Conservation (phyloP, 2,113 vertebrate species). For the Ranitomeya variabilis region DNA sequence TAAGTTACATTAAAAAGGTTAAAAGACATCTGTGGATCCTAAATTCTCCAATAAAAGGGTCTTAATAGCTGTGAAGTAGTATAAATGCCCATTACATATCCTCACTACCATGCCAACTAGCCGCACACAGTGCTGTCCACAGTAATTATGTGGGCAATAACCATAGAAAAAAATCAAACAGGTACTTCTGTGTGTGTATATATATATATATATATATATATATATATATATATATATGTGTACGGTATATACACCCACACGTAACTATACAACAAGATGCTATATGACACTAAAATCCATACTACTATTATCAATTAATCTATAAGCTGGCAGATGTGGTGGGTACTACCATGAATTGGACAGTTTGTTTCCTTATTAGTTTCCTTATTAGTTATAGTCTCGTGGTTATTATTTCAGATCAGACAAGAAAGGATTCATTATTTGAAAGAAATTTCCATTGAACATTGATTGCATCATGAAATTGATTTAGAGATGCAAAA, state of each 20-base stretch:
- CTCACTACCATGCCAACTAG: not conserved
- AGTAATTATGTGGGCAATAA: not conserved
- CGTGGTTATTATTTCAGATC: not conserved
- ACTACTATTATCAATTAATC: too few species aligned
- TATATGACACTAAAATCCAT: not conserved
- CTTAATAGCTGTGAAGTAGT: not conserved
- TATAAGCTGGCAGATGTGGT: not conserved
- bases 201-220: too few species aligned
- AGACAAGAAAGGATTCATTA: not conserved
- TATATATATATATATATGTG: too few species aligned
- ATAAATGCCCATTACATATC: not conserved
- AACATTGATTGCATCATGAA: slow-evolving; percentile 8
- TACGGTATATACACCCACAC: not conserved
- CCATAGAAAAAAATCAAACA: not conserved
- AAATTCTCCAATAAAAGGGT: not conserved
- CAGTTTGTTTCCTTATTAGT: not conserved
- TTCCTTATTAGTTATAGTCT: not conserved
- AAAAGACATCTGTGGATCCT: not conserved
- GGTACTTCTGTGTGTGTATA: too few species aligned
- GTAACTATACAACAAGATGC: not conserved
- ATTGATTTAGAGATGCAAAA: slow-evolving; percentile 42
- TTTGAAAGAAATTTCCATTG: not conserved
- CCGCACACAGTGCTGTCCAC: too few species aligned
- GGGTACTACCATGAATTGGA: too few species aligned
- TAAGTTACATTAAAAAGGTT: not conserved